Conservation (phyloP, 1,140 invertebrate species). For the Diabrotica undecimpunctata region DNA sequence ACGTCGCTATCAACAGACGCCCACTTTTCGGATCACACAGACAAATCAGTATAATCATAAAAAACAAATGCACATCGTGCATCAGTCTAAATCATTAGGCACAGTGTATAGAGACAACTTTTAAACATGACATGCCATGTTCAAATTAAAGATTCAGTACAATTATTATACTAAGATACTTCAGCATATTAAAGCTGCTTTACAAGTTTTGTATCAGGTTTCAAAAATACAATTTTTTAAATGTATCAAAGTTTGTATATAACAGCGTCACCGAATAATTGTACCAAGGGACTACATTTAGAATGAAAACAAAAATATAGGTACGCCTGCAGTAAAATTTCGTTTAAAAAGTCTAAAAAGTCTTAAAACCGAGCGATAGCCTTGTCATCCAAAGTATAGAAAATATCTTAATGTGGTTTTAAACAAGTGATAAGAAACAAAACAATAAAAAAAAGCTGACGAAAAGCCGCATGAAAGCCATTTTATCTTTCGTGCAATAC, state of each 20-base stretch:
- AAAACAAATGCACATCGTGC: constrained; percentile 31
- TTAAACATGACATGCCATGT: constrained; percentile 33
- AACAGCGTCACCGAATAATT: constrained; percentile 3
- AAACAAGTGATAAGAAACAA: too few relatives aligned
- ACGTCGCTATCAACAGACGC: constrained; percentile 44
- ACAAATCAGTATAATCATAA: constrained; percentile 39
- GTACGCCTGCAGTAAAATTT: too few relatives aligned
- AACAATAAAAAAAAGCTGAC: too few relatives aligned
- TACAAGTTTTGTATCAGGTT: background rate
- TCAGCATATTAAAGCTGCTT: constrained; percentile 6
- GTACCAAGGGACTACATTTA: constrained; percentile 6
- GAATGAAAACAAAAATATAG: background rate
- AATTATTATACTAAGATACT: constrained; percentile 13
- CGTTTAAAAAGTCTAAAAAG: too few relatives aligned
- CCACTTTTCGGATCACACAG: constrained; percentile 45
- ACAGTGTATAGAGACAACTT: constrained; percentile 40
- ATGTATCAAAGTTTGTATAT: constrained; percentile 9
- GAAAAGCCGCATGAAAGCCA: too few relatives aligned
- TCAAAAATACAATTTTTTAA: constrained; percentile 10
- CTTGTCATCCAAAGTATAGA: too few relatives aligned
- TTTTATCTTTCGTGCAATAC: too few relatives aligned
- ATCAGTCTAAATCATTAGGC: constrained; percentile 45
- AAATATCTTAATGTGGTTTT: too few relatives aligned
- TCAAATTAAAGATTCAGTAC: constrained; percentile 22
- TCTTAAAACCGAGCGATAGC: too few relatives aligned